phyloP scores from a whole-genome alignment of 2,888 invertebrate genomes.

The Drosophila colorata region DNA sequence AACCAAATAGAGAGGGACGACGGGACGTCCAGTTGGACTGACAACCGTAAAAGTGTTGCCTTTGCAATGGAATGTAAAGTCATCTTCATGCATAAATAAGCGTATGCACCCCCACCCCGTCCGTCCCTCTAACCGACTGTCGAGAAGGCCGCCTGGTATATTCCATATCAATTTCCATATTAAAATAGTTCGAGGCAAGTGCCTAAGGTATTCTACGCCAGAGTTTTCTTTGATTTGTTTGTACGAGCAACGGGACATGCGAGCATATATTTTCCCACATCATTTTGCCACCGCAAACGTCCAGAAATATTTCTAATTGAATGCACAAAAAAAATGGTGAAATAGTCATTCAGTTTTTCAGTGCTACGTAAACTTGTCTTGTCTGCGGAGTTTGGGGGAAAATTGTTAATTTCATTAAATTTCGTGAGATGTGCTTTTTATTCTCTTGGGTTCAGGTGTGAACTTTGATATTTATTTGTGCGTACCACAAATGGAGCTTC shows the following conservation, averaged over 20 bases:
- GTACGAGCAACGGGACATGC: conserved; percentile 10
- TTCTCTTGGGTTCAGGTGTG: conserved; percentile 34
- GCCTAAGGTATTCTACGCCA: conserved; percentile 30
- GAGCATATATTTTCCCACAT: conserved; percentile 67
- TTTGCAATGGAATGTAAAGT: conserved; percentile 72
- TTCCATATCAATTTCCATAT: conserved; percentile 79
- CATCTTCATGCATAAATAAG: conserved; percentile 80
- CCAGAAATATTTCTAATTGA: conserved; percentile 71
- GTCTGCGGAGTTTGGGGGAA: conserved; percentile 28
- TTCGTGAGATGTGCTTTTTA: conserved; percentile 64
- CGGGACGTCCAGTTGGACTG: conserved; percentile 23
- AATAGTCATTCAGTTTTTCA: conserved; percentile 32
- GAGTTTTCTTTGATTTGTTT: conserved; percentile 69
- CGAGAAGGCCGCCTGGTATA: conserved; percentile 11
- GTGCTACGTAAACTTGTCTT: conserved; percentile 17
- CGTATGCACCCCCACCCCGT: conserved; percentile 24
- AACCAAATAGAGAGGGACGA: conserved; percentile 56
- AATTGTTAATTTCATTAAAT: conserved; percentile 73
- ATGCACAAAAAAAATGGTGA: conserved; percentile 55
- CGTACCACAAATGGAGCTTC: conserved; percentile 20
- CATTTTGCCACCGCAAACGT: conserved; percentile 54
- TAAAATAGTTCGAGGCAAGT: conserved; percentile 62
- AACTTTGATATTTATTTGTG: conserved; percentile 18
- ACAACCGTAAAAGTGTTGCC: conserved; percentile 79
- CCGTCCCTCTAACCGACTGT: background rate